A percentile compares a stretch with the other conserved stretches of the same genome.
Evolutionary conservation across 2,113 vertebrate species (phyloP).

Genomic region (Lamprotornis superbus): DNA sequence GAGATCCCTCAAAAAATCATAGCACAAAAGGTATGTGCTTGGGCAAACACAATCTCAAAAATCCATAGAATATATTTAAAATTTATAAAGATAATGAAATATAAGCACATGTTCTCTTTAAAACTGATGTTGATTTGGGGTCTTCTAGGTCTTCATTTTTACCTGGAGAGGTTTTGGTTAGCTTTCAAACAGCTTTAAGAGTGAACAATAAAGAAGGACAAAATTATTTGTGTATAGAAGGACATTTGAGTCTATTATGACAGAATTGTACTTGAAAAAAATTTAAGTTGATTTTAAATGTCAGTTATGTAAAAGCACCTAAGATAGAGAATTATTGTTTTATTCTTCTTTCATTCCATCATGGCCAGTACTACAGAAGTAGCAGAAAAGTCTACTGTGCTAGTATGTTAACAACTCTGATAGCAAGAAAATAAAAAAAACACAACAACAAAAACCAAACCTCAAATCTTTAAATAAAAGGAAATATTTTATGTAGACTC

Average conservation of each 20-base stretch:
- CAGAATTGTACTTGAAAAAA: not conserved
- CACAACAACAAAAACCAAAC: not conserved
- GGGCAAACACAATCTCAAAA: not conserved
- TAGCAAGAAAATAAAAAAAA: not conserved
- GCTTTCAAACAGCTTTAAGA: not conserved
- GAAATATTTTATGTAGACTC: not conserved
- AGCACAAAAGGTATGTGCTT: not conserved
- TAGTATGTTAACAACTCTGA: not conserved
- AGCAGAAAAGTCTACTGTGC: not conserved
- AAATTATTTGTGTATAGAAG: not conserved
- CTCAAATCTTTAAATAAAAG: not conserved
- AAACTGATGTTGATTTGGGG: not conserved
- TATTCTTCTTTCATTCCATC: not conserved
- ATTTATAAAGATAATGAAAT: not conserved
- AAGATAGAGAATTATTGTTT: not conserved
- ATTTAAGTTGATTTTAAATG: not conserved
- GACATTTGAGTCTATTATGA: not conserved
- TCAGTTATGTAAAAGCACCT: not conserved
- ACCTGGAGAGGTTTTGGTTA: not conserved
- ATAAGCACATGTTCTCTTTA: not conserved
- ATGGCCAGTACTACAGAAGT: not conserved
- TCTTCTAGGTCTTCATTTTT: not conserved
- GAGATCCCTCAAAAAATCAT: not conserved
- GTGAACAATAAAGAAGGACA: not conserved
- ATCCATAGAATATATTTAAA: not conserved